phyloP scores from a whole-genome alignment of 2,888 invertebrate genomes.

The Hypolimnas misippus region DNA sequence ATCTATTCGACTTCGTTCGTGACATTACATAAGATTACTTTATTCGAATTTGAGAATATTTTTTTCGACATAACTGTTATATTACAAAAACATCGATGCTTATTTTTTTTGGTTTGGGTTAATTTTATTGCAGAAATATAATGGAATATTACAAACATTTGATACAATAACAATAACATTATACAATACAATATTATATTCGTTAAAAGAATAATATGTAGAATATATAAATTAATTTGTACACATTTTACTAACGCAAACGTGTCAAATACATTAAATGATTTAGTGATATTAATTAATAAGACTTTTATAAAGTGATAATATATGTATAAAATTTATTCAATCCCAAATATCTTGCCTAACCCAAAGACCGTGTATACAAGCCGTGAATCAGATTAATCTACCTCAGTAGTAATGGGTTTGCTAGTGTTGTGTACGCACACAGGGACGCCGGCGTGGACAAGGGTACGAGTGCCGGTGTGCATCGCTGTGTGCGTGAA shows the following conservation, averaged over 20 bases:
- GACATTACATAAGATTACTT: neutral
- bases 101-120: too few species aligned
- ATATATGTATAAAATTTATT: conserved; percentile 18
- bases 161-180: too few species aligned
- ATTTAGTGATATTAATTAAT: conserved; percentile 1
- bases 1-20: conserved; percentile 14
- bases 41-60: neutral
- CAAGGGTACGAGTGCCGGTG: conserved; percentile 47
- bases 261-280: neutral
- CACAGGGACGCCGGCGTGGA: conserved; percentile 47
- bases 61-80: neutral
- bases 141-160: too few species aligned
- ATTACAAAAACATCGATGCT: too few species aligned
- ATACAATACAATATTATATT: too few species aligned
- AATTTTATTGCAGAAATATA: too few species aligned
- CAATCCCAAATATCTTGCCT: conserved; percentile 31
- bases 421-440: conserved; percentile 44
- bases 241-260: neutral
- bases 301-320: conserved; percentile 17
- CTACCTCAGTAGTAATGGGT: conserved; percentile 46
- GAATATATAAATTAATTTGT: neutral
- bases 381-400: conserved; percentile 72
- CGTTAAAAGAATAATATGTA: too few species aligned
- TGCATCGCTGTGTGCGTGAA: conserved; percentile 47
- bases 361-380: conserved; percentile 29